Base-by-base conservation (phyloP, 2,888 invertebrate genomes). In the Volucella inflata region DNA sequence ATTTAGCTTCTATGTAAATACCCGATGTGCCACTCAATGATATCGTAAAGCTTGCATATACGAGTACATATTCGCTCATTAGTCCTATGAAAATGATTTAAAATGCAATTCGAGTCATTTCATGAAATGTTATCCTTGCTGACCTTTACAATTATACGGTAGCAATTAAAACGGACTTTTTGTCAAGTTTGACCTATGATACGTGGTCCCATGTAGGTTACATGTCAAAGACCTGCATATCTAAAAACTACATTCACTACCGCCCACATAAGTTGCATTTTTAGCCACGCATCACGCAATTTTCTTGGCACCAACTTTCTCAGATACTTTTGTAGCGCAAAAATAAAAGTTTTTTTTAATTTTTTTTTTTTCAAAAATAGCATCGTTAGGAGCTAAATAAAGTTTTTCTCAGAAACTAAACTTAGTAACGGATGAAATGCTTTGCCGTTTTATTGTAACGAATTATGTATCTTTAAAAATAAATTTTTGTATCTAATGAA, bases 391-490 rank as follows among this genome's bases (percentile, higher is more conserved):
- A 75, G 67, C 60, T 68, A 80, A 75, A 80, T 80, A 55, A 67
- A 62, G 62, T 80, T 53, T 48, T 67, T 67, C 67, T 68, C 10
- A 12, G 36, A 72, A 51, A 72, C 81, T 76, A 76, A 55, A 76
- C 50, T 76, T 70, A 75, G 79, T 57, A 46, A 51, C 38, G 11
- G 12, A 42, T 59, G 30, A 30, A 30, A 6, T 30, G 30, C 30
- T 51, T 51, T 60, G 16, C 40, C 53, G 51, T 57, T 17, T 70
- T 70, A 68, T 68, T 76, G 51, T 64, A 17, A 62, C 62, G 70
- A 76, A 64, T 81, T 81, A 78, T 70, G 57, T 51, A 44, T 38
- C 16, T 81, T 75, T 62, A 70, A 76, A 81, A 70, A 55, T 76
- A 76, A 57, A 59, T 64, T 55, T 17, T 30, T 53, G 51, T 46